Evolutionary conservation across 2,888 invertebrate species (phyloP).

Genomic region (Amiota mariae): DNA sequence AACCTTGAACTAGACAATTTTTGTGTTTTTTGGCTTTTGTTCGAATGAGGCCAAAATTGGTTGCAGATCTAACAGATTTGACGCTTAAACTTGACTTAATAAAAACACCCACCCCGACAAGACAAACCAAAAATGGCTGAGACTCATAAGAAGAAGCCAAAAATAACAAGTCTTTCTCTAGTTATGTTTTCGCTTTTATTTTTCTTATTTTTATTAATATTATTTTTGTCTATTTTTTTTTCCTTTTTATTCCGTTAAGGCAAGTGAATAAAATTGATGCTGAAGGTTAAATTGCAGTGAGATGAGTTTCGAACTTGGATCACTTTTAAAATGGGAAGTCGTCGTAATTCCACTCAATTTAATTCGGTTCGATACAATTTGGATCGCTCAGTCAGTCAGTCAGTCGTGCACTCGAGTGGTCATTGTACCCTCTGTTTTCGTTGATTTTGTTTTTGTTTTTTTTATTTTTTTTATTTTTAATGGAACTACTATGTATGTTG

Average conservation of each 20-base stretch:
- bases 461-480: neutral
- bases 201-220: too few relatives aligned
- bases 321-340: too few relatives aligned
- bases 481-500: neutral
- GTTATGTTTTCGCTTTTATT: neutral
- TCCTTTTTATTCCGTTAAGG: too few relatives aligned
- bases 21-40: slow-evolving; percentile 29
- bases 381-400: neutral
- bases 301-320: too few relatives aligned
- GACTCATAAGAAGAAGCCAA: neutral
- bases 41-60: slow-evolving; percentile 59
- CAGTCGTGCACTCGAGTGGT: neutral
- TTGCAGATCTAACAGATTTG: slow-evolving; percentile 31
- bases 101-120: slow-evolving; percentile 50
- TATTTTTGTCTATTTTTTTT: too few relatives aligned
- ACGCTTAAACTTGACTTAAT: slow-evolving; percentile 49
- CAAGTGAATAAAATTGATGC: neutral
- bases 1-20: slow-evolving; percentile 56
- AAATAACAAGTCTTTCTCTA: neutral
- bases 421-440: neutral
- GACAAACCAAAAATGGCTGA: neutral
- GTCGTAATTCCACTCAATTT: too few relatives aligned
- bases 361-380: neutral
- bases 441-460: neutral
- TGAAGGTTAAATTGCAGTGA: neutral